Evolutionary conservation across 2,797 vertebrate species (phyloP).

Genomic region (Calcarius lapponicus): DNA sequence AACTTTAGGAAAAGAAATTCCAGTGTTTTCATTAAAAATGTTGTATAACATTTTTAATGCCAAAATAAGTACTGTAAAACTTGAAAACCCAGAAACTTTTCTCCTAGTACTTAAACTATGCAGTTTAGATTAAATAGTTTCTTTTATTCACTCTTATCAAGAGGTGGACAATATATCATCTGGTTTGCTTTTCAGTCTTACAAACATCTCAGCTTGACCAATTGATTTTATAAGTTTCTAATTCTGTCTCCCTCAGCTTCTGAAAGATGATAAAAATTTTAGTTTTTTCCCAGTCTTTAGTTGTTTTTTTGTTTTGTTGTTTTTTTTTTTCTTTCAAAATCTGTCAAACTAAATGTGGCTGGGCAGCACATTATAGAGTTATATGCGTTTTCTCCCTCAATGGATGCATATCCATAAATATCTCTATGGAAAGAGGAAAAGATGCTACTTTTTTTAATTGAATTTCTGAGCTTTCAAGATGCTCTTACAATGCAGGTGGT

Average conservation of each 20-base stretch:
- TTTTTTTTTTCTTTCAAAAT: neutral
- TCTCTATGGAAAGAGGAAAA: neutral
- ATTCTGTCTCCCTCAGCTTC: neutral
- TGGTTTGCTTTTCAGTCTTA: neutral
- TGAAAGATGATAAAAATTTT: neutral
- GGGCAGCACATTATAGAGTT: neutral
- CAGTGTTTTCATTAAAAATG: neutral
- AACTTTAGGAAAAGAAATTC: neutral
- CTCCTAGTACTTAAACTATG: neutral
- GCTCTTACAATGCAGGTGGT: neutral
- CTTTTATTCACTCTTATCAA: neutral
- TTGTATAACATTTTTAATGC: neutral
- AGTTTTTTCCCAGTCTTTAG: neutral
- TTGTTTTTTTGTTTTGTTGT: neutral
- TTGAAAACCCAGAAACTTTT: neutral
- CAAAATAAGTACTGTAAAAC: neutral
- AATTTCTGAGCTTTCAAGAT: neutral
- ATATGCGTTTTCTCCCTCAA: neutral
- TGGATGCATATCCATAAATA: neutral
- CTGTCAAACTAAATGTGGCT: neutral
- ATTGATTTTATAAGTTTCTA: neutral
- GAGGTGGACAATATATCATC: neutral
- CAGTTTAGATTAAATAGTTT: neutral
- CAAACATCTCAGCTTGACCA: neutral
- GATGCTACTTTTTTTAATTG: neutral